Percentiles rank a stretch among this genome's conserved stretches.
Conservation (phyloP, 23 tunicate species). For the Corella eumyota region DNA sequence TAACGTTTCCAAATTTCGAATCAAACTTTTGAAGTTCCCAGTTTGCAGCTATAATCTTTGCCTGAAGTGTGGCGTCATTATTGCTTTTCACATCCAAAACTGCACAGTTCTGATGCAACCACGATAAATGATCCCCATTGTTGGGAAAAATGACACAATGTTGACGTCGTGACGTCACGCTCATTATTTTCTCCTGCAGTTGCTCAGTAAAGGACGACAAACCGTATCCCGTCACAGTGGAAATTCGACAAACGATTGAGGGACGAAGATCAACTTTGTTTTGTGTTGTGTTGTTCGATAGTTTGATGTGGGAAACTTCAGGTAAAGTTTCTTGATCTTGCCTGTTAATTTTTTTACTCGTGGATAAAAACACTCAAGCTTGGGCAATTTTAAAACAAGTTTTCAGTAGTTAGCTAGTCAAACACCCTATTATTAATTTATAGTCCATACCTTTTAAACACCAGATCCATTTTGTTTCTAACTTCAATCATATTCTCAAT, state of each 20-base stretch:
- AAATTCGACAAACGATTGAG: constrained; percentile 31
- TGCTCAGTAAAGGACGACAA: constrained; percentile 11
- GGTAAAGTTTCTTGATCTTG: too few species aligned
- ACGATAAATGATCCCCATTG: constrained; percentile 33
- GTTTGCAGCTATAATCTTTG: constrained; percentile 14
- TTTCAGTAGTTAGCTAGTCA: too few species aligned
- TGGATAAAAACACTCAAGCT: too few species aligned
- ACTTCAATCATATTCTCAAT: constrained; percentile 62
- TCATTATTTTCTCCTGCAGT: constrained; percentile 36
- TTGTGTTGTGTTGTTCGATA: too few species aligned
- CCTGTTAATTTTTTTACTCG: too few species aligned
- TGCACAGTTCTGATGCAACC: constrained; percentile 31
- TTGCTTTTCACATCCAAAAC: constrained; percentile 18
- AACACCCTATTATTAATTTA: too few species aligned
- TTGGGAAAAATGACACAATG: constrained; percentile 38
- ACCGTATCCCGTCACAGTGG: constrained; percentile 34
- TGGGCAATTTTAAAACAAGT: too few species aligned
- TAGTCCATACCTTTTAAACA: too few species aligned
- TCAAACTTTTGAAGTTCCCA: constrained; percentile 22
- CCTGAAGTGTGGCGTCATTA: constrained; percentile 21
- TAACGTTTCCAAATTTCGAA: constrained; percentile 4
- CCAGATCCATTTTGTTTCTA: constrained; percentile 64
- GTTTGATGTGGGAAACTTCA: too few species aligned
- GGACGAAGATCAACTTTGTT: constrained; percentile 30
- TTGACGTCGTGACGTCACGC: constrained; percentile 20